Evolutionary conservation across 2,797 vertebrate genomes (phyloP), one percentile per base, ranked within the genome.

Genomic region (Diplodus puntazzo): DNA sequence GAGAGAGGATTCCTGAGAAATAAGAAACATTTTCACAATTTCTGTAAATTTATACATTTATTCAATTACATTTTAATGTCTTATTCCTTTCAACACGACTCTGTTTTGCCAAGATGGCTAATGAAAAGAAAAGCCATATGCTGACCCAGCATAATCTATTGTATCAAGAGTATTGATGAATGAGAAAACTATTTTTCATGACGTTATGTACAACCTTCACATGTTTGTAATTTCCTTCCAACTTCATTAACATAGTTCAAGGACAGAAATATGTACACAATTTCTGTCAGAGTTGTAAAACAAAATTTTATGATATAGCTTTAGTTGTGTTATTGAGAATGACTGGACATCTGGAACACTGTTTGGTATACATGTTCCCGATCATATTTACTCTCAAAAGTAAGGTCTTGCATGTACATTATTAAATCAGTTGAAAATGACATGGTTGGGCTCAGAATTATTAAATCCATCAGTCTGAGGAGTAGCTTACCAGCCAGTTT

Each of bases 401-500:
- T 17, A 46, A 67, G 17, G 10, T 16, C 13, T 58, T 58, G 52
- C 11, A 50, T 59, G 23, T 54, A 30, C 5, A 45, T 30, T 12
- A 6, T 46, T 39, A 25, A 45, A 34, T 45, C 17, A 75, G 50
- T 58, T 14, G 57, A 5, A 61, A 71, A 46, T 39, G 1, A 30
- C 7, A 23, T 52, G 2, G n/a, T 78, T 30, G 43, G 20, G 34
- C 45, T 20, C 20, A 1, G 1, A 49, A 10, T 23, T 8, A 34
- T 48, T 2, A 34, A 67, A 48, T 60, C 8, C 12, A 16, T 52
- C n/a, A 57, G 8, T 52, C 5, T 64, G 23, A 71, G 20, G 18
- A 9, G 30, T 58, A 1, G 50, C 89, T 4, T 92, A 99, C 98
- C 97, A 59, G 97, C 96, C 74, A 99, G 94, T 89, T 99, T 99